Evolutionary conservation across 2,888 invertebrate genomes (phyloP).

Genomic region (Ophion obscuratus): DNA sequence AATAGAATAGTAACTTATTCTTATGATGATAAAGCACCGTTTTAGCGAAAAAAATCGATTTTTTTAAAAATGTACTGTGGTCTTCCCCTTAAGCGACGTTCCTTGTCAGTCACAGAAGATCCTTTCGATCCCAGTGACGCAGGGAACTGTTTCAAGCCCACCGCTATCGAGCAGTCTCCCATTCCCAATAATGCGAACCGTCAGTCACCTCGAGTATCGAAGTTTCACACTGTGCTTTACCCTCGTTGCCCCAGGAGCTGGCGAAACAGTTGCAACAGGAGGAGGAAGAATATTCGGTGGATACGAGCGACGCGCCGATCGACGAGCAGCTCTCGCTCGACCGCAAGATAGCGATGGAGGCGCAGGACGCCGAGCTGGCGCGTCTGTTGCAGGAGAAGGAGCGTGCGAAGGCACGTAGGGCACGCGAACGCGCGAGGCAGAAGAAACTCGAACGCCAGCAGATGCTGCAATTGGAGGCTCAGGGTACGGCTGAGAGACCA

Average conservation of each 20-base stretch:
- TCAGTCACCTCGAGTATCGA: background rate
- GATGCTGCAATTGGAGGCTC: constrained; percentile 84
- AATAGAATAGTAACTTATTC: too few species aligned
- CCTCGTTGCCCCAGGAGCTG: constrained; percentile 85
- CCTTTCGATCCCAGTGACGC: background rate
- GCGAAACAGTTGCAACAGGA: constrained; percentile 91
- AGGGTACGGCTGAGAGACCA: constrained; percentile 77
- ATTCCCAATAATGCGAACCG: background rate
- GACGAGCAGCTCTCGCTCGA: constrained; percentile 83
- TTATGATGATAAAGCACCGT: too few species aligned
- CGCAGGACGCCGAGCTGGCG: constrained; percentile 92
- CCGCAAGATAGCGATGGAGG: constrained; percentile 90
- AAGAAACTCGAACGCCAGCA: constrained; percentile 84
- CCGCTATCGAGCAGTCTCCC: background rate
- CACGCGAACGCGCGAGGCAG: constrained; percentile 87
- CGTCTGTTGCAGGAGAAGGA: constrained; percentile 91
- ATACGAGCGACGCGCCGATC: constrained; percentile 83
- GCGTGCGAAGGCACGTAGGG: constrained; percentile 89
- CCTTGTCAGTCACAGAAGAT: background rate
- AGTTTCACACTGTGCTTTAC: background rate
- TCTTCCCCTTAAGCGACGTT: too few species aligned
- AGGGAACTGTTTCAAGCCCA: background rate
- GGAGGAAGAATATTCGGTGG: constrained; percentile 87
- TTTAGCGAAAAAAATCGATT: too few species aligned
- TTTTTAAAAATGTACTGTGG: background rate